These are phyloP conservation scores for Chrysogorgia sp. DNA, from an alignment of 92 coral and sea anemone species.

Conservation along the genomic window DNA sequence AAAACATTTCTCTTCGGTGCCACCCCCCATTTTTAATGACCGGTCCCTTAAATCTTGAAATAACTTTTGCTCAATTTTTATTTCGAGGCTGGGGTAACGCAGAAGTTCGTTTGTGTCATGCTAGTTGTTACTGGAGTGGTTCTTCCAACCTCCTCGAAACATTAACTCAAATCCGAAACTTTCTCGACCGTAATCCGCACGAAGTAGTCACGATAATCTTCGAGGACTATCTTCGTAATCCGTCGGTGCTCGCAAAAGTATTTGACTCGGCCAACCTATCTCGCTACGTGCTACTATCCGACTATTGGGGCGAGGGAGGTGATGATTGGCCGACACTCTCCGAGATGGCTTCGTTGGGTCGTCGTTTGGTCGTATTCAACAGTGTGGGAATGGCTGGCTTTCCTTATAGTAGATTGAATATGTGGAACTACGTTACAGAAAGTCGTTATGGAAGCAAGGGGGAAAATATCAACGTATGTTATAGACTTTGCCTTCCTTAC, in stretches of 20 bases:
- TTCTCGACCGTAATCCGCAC: slow-evolving; percentile 70
- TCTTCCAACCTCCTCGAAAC: slow-evolving; percentile 79
- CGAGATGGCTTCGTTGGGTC: slow-evolving; percentile 84
- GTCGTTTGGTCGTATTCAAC: slow-evolving; percentile 84
- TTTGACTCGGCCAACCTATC: slow-evolving; percentile 84
- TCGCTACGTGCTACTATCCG: slow-evolving; percentile 65
- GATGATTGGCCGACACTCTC: slow-evolving; percentile 82
- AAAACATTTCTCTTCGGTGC: no score
- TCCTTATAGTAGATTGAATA: slow-evolving; percentile 78
- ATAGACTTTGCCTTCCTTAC: not conserved
- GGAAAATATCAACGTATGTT: slow-evolving; percentile 57
- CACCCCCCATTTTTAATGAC: no score
- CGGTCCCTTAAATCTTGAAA: not conserved
- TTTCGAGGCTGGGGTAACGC: slow-evolving; percentile 84
- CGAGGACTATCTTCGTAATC: slow-evolving; percentile 83
- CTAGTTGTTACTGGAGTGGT: slow-evolving; percentile 90
- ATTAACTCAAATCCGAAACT: slow-evolving; percentile 71
- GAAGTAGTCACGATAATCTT: slow-evolving; percentile 87
- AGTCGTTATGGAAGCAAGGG: slow-evolving; percentile 83
- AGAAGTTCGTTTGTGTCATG: slow-evolving; percentile 88
- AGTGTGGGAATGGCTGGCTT: slow-evolving; percentile 79
- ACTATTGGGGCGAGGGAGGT: slow-evolving; percentile 73
- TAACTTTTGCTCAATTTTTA: not conserved
- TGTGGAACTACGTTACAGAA: slow-evolving; percentile 93
- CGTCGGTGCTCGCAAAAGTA: slow-evolving; percentile 75